Evolutionary conservation across 1,140 invertebrate genomes (phyloP).

Genomic region (Lerema accius): DNA sequence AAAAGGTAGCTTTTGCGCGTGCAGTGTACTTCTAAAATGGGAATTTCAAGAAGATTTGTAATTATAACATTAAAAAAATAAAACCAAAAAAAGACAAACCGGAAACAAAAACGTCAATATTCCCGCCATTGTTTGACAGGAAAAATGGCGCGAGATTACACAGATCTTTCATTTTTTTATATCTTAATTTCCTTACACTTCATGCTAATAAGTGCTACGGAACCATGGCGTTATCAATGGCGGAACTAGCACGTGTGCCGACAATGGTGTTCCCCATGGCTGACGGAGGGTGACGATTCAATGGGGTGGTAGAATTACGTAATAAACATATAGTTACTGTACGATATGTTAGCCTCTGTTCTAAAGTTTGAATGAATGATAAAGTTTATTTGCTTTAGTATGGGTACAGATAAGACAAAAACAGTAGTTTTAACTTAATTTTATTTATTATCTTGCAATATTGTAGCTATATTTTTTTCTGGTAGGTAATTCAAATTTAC

Average conservation of each 20-base stretch:
- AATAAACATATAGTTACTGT: background rate
- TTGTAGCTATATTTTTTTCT: too few species aligned
- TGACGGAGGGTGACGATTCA: conserved; percentile 20
- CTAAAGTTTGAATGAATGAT: background rate
- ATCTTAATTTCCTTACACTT: conserved; percentile 18
- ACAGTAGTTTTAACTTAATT: too few species aligned
- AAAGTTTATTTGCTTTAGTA: too few species aligned
- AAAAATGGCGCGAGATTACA: background rate
- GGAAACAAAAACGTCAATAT: conserved; percentile 4
- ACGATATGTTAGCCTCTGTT: background rate
- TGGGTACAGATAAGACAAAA: too few species aligned
- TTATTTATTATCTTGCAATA: too few species aligned
- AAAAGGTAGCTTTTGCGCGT: too few species aligned
- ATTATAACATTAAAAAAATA: too few species aligned
- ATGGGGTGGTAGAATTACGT: conserved; percentile 20
- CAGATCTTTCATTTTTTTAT: background rate
- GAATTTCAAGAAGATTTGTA: too few species aligned
- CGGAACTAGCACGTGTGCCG: conserved; percentile 20
- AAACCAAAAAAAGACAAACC: too few species aligned
- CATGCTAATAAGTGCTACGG: conserved; percentile 3
- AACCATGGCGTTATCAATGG: background rate
- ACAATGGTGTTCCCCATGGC: conserved; percentile 23
- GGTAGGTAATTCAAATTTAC: too few species aligned
- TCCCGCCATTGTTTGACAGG: conserved; percentile 8
- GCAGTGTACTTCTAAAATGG: too few species aligned